These are phyloP conservation scores for Mastomys natalensis DNA, from an alignment of 2,113 vertebrate genomes.

Conservation along the genomic window DNA sequence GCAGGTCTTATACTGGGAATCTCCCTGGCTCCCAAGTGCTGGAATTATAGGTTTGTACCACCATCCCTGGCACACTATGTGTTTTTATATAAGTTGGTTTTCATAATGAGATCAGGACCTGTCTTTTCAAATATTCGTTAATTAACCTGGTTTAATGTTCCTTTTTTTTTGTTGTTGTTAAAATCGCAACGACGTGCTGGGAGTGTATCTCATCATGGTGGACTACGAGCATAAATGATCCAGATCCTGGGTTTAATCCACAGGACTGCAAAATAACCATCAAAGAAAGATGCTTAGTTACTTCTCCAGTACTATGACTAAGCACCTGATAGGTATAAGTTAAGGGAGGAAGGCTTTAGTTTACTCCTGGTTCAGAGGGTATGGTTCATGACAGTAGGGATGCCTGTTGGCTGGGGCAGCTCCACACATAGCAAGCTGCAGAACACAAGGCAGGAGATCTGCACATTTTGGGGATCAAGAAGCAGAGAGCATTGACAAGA, in stretches of 20 bases:
- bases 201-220: not conserved
- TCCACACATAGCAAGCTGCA: not conserved
- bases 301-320: not conserved
- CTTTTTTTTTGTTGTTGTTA: not conserved
- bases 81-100: conserved; percentile 20
- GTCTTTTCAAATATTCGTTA: not conserved
- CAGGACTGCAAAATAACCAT: not conserved
- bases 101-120: not conserved
- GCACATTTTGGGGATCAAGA: not conserved
- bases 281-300: not conserved
- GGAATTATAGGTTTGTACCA: not conserved
- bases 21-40: not conserved
- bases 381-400: not conserved
- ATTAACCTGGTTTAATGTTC: not conserved
- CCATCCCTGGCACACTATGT: not conserved
- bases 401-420: not conserved
- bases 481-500: not conserved
- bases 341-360: not conserved
- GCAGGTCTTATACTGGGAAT: not conserved
- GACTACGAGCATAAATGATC: not conserved
- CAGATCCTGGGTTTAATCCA: not conserved
- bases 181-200: not conserved
- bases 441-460: not conserved
- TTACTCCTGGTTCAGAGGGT: not conserved
- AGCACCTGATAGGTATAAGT: not conserved